Base-by-base conservation (phyloP, 2,888 invertebrate genomes). In the Andrena minutula region DNA sequence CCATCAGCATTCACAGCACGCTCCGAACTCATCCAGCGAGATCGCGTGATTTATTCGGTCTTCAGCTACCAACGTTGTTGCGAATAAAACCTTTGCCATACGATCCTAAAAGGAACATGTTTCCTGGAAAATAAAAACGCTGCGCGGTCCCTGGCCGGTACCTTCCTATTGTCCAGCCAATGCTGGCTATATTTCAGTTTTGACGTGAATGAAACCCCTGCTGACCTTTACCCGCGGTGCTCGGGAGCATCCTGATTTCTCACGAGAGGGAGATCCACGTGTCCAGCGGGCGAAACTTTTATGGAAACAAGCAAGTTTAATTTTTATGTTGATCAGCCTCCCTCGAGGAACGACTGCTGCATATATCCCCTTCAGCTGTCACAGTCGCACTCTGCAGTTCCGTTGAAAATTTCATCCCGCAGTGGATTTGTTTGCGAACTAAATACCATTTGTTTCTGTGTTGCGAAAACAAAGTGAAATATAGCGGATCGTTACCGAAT, bases 191-290 rank as follows among this genome's bases (percentile, higher is more conserved):
- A 51, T 65, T 75, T 64, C 16, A 41, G 32, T 26, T 47, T 64
- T 41, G 56, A 63, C 49, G 10, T 12, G 41, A 23, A 53, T 12
- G 41, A 23, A 53, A 47, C 47, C 30, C 32, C 7, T 0, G 49
- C 7, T 63, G 73, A 73, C 72, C 72, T 76, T 79, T 63, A 4
- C 16, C 4, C 23, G n/a, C 6, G 23, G 4, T 1, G 10, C 8
- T 20, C 20, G 41, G 58, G 20, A 64, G 35, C 12, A n/a, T 10
- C 35, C 64, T 79, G 79, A 75, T 82, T 76, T 79, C 79, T 82
- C 84, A 16, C 23, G 78, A 79, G 82, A 64, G 56, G 28, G 28
- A 63, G 61, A 41, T 35, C 35, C 6, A 4, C 51, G 8, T n/a
- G 35, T 7, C 12, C n/a, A 12, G 16, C 23, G 10, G 32, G 3